Evolutionary conservation across 2,888 invertebrate genomes (phyloP), one percentile per base, ranked within the genome.

Genomic region (Ormyrus rosae): DNA sequence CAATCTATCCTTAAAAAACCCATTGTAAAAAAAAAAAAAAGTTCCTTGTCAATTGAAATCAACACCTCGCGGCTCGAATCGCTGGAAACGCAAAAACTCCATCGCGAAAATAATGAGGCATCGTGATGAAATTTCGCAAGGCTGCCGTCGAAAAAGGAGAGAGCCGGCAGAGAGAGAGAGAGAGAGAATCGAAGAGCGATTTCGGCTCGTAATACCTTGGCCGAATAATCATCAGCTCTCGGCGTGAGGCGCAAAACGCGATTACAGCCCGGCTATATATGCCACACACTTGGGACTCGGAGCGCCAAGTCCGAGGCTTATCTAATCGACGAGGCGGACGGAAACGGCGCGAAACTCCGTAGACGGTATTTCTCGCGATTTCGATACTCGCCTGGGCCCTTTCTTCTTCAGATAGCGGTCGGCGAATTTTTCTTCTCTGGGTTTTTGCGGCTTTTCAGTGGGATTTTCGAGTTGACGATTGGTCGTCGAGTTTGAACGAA

Each of bases 301-400:
- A 61, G n/a, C 34, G 34, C 48, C 34, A 34, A 34, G 60, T 51
- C 5, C 84, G 82, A 84, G 82, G 82, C 82, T 87, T 87, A 87
- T 87, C 87, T 87, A 87, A 87, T 86, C 87, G 86, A 86, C 85
- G 34, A 84, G 85, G 83, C 83, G 86, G 84, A 86, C 89, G 89
- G 89, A 89, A 89, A 87, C 86, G 88, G 85, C 86, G 86, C 82
- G 86, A 53, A 53, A 85, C 86, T 88, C 85, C 58, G 56, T 51
- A 53, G 65, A 53, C 48, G 84, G 84, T 87, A 87, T 85, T 86
- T 87, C 83, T 85, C 85, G 85, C 85, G 19, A 13, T 45, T 51
- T n/a, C 46, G 55, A 51, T 55, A 48, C 19, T 19, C 51, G n/a
- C 34, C 8, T 51, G 56, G 45, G 34, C 34, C 34, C 34, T 34